Evolutionary conservation across 2,888 invertebrate genomes (phyloP), one percentile per base, ranked within the genome.

Genomic region (Sinodicranocentrus sp.): DNA sequence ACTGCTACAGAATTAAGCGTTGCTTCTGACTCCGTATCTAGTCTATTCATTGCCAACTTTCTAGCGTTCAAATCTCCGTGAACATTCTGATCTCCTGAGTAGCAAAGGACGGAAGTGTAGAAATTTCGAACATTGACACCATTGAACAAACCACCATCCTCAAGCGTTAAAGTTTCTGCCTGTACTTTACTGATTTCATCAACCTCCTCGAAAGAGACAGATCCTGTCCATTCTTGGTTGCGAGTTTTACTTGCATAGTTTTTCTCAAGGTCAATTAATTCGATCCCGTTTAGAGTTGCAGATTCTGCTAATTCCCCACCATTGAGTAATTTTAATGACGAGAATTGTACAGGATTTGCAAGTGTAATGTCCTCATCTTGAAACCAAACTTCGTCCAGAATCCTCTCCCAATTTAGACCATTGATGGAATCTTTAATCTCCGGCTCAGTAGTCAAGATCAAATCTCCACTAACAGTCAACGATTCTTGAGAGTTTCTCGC

Each of bases 201-300:
- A 15, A 59, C 67, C 2, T 54, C 23, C 19, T 76, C 57, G 2
- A 87, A 72, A 0, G 21, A 52, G 0, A 87, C 84, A 1, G 85
- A 13, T n/a, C 84, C 86, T 0, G 61, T 76, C 84, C 86, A 84
- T 1, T 6, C 39, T 57, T 88, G 86, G 19, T 82, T 48, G 10
- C 70, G 65, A 2, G 78, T 70, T 63, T 68, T 84, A 25, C 87
- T 86, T 6, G 84, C 85, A 43, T 86, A 86, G 1, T 71, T 72
- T 1, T 75, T 25, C 13, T 79, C 26, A 6, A 88, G 21, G 2
- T 71, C 21, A 3, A 23, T 33, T 1, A 88, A 13, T 44, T 86
- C 80, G 0, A 87, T 26, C 10, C 77, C 86, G 23, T 82, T 80
- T 5, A 88, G 23, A 39, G 21, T 57, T n/a, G 54, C 43, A 52